Base-by-base conservation (phyloP, 1,140 invertebrate species). In the Aphaenogaster floridana region DNA sequence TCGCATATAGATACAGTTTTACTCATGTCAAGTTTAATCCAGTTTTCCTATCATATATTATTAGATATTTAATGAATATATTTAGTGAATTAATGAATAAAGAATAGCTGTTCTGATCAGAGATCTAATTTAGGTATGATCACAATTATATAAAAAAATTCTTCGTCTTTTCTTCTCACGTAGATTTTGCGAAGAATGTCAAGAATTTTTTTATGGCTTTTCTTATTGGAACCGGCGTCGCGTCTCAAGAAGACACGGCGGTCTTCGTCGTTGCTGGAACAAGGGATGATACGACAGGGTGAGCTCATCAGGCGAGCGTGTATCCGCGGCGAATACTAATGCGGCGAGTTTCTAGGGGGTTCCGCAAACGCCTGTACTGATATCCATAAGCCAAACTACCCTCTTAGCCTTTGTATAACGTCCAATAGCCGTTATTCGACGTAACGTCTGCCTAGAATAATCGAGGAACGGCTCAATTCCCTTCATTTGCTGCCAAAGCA, bases 281-380 rank as follows among this genome's bases (percentile, higher is more conserved):
- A 42, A 87, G 89, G 90, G 92, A 92, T 90, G 93, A 92, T 93
- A 93, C 93, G 91, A 92, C 93, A 93, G 92, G 87, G 87, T 45
- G 89, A 87, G 90, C 93, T 94, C 94, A 94, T 94, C 94, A 95
- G 88, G 79, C 91, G 89, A 86, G 84, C 92, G 79, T 87, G 91
- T 87, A 93, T 93, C 91, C 93, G 88, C 91, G 88, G 91, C 90
- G 94, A 94, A 95, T 95, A 94, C 94, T 93, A 94, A 95, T 95
- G 92, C 88, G 81, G 21, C 72, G 52, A 72, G 61, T 42, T 85
- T 66, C 48, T 59, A 61, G 45, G 76, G 79, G 57, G 21, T 2
- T 21, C 48, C 42, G 61, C 48, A 71, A 54, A 54, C 45, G 45
- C 39, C 61, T 57, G 59, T 79, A 66, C 66, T 57, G 76, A 79